Percentiles rank a stretch among this genome's conserved stretches.
Evolutionary conservation across 2,888 invertebrate genomes (phyloP).

Genomic region (Oscheius sp.): DNA sequence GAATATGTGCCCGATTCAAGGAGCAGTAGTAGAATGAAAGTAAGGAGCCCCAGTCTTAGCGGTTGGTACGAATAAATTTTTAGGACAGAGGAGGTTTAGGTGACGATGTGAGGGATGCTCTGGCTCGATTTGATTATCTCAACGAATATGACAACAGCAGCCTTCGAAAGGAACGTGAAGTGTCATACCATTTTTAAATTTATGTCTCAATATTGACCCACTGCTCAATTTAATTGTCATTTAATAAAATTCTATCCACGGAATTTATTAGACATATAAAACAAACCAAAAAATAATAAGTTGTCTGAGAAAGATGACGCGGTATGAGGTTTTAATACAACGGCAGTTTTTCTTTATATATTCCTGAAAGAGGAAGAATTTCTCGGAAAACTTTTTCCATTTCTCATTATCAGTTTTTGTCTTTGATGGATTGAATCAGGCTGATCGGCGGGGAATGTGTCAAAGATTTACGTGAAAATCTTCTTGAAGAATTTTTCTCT

Average conservation of each 20-base stretch:
- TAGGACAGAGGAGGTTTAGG: slow-evolving; percentile 37
- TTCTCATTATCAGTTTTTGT: slow-evolving; percentile 5
- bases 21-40: slow-evolving; percentile 50
- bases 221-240: slow-evolving; percentile 12
- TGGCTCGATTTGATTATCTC: slow-evolving; percentile 67
- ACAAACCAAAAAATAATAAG: slow-evolving; percentile 22
- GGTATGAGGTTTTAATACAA: slow-evolving; percentile 19
- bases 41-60: slow-evolving; percentile 52
- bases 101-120: slow-evolving; percentile 67
- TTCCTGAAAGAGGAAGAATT: neutral
- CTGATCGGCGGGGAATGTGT: neutral
- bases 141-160: slow-evolving; percentile 67
- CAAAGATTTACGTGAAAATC: slow-evolving; percentile 16
- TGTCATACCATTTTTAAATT: slow-evolving; percentile 57
- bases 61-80: slow-evolving; percentile 31
- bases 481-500: neutral
- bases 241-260: slow-evolving; percentile 11
- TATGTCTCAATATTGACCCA: slow-evolving; percentile 11
- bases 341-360: slow-evolving; percentile 18
- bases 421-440: neutral
- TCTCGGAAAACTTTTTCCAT: neutral
- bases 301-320: slow-evolving; percentile 28
- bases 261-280: slow-evolving; percentile 5
- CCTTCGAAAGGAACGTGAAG: slow-evolving; percentile 51
- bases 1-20: slow-evolving; percentile 40